A percentile compares a stretch with the other conserved stretches of the same genome.
Evolutionary conservation across 1,140 invertebrate species (phyloP).

Genomic region (Steinernema khuongi): DNA sequence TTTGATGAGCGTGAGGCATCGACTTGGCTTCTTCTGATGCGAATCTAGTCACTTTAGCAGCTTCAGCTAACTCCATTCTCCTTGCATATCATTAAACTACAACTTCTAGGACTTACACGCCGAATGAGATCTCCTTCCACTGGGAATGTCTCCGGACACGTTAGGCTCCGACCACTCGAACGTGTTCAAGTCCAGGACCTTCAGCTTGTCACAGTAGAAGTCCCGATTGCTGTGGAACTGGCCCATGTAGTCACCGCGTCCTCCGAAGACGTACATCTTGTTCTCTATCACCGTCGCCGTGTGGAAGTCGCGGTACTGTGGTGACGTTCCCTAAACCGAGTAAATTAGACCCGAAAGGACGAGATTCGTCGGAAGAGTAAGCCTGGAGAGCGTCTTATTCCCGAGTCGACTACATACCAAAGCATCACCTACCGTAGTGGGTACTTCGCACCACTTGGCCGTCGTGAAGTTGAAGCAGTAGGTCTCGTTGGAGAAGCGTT

Average conservation of each 20-base stretch:
- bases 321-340: slow-evolving; percentile 62
- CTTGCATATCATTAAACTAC: slow-evolving; percentile 24
- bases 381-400: not conserved
- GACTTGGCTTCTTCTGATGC: too few relatives aligned
- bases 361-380: too few relatives aligned
- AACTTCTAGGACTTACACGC: slow-evolving; percentile 67
- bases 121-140: slow-evolving; percentile 77
- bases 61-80: too few relatives aligned
- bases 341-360: slow-evolving; percentile 62
- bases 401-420: not conserved
- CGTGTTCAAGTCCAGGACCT: slow-evolving; percentile 70
- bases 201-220: slow-evolving; percentile 72
- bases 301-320: slow-evolving; percentile 78
- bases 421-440: slow-evolving; percentile 61
- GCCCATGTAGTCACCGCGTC: slow-evolving; percentile 67
- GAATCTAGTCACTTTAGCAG: too few relatives aligned
- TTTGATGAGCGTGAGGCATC: slow-evolving; percentile 27
- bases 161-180: slow-evolving; percentile 68
- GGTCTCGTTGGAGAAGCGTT: slow-evolving; percentile 74
- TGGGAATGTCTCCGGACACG: slow-evolving; percentile 64
- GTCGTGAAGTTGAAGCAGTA: slow-evolving; percentile 71
- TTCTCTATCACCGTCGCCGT: slow-evolving; percentile 71
- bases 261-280: slow-evolving; percentile 80
- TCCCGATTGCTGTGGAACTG: slow-evolving; percentile 67
- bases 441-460: slow-evolving; percentile 66